Evolutionary conservation across 1,140 invertebrate species (phyloP).

Genomic region (Macrostomum lignano): DNA sequence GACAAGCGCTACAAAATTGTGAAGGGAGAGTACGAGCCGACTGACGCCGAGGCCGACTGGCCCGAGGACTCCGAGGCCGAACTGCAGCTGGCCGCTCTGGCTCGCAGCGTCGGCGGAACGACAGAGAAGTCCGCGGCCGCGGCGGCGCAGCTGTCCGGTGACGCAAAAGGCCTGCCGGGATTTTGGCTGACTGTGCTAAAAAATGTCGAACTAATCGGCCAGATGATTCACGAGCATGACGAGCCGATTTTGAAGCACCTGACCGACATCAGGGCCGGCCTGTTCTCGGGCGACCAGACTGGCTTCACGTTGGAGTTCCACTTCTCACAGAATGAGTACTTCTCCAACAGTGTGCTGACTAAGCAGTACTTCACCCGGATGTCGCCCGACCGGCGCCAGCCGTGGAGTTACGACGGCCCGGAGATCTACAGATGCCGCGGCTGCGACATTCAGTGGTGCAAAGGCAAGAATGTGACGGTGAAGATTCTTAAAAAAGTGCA

Average conservation of each 20-base stretch:
- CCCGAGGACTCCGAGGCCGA: neutral
- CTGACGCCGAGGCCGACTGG: conserved; percentile 3
- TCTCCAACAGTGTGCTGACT: neutral
- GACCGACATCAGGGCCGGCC: conserved; percentile 43
- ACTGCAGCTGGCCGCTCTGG: no score
- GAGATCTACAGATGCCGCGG: conserved; percentile 28
- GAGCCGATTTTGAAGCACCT: conserved; percentile 72
- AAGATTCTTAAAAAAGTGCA: conserved; percentile 92
- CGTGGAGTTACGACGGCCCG: conserved; percentile 1
- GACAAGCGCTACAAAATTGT: conserved; percentile 1
- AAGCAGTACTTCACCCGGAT: conserved; percentile 1
- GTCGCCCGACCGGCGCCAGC: neutral
- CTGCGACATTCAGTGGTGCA: conserved; percentile 68
- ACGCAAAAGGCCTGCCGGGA: conserved; percentile 2
- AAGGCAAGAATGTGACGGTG: conserved; percentile 80
- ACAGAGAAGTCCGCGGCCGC: no score
- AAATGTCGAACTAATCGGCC: neutral
- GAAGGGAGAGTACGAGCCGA: conserved; percentile 1
- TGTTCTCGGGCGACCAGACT: neutral
- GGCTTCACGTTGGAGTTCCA: conserved; percentile 4
- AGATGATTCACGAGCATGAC: conserved; percentile 42
- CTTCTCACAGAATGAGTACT: conserved; percentile 1
- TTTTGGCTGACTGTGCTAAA: conserved; percentile 5
- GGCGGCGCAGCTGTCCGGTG: no score
- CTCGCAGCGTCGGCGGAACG: no score